Base-by-base conservation (phyloP, 2,888 invertebrate species). In the Amphipoea lucens region DNA sequence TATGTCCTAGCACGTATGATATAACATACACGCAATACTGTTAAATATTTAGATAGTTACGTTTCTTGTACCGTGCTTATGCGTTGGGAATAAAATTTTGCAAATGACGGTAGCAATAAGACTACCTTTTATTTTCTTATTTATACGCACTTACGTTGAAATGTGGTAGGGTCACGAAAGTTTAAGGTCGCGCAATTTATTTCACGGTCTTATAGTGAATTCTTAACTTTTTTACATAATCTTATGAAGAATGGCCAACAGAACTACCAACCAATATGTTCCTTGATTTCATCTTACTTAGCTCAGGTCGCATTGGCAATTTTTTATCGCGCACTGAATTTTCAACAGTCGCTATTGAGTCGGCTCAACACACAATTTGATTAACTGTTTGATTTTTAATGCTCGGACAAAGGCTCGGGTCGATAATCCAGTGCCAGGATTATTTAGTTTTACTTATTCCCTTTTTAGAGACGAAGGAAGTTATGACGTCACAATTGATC, bases 151-250 rank as follows among this genome's bases (percentile, higher is more conserved):
- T 84, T 85, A 82, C 78, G 81, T 84, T 86, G 74, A 84, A 81
- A 89, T 89, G 89, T 82, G 84, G 86, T 81, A 72, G 83, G 89
- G 89, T 90, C 85, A 85, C 88, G 77, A 84, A 87, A 90, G 91
- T 91, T 90, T 90, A 90, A 91, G 92, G 91, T 90, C 89, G 76
- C 71, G 79, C 89, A 87, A 90, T 91, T 90, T 91, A 91, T 91
- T 92, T 91, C 86, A 90, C 82, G 83, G 90, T 75, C 88, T 88
- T 89, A 76, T 74, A 84, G 90, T 82, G 80, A 89, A 91, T 89
- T 91, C 90, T 84, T 90, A 85, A 82, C 78, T 83, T 67, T 83
- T 68, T 60, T 69, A 90, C 90, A 88, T 79, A 92, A 69, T n/a
- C 73, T 29, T 67, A 29, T 29, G 20, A 45, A 82, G 74, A 70